Conservation (phyloP, 2,797 vertebrate species). For the Thamnophis elegans region DNA sequence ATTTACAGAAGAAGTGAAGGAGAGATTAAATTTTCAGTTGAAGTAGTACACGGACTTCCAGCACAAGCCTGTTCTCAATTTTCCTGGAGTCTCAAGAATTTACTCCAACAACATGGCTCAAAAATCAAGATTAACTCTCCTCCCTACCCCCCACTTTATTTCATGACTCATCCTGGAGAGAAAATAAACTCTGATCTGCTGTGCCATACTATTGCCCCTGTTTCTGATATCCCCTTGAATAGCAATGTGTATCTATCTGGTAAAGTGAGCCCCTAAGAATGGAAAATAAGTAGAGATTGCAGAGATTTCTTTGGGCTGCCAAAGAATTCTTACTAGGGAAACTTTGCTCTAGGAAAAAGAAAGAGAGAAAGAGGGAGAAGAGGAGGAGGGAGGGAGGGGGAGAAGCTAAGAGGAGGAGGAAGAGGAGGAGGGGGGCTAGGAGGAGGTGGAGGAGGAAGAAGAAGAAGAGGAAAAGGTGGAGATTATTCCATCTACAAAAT, state of each 20-base stretch:
- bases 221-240: background rate
- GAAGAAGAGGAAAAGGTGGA: background rate
- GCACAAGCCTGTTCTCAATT: slow-evolving; percentile 28
- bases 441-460: background rate
- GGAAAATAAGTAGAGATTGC: background rate
- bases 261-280: background rate
- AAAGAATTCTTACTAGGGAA: background rate
- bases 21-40: slow-evolving; percentile 30
- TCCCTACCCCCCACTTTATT: background rate
- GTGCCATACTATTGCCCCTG: background rate
- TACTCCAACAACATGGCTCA: background rate
- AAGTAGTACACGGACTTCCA: slow-evolving; percentile 9
- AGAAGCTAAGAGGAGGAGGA: no score
- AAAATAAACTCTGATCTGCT: background rate
- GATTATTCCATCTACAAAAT: background rate
- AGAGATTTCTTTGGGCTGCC: background rate
- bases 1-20: background rate
- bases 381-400: background rate
- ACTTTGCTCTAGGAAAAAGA: background rate
- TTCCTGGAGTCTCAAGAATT: slow-evolving; percentile 9
- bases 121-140: background rate
- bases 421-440: background rate
- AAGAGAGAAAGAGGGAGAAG: background rate
- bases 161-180: background rate
- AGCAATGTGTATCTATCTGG: background rate